These are phyloP conservation scores for Rhinatrema bivittatum DNA, from an alignment of 2,797 vertebrate genomes.

Conservation along the genomic window DNA sequence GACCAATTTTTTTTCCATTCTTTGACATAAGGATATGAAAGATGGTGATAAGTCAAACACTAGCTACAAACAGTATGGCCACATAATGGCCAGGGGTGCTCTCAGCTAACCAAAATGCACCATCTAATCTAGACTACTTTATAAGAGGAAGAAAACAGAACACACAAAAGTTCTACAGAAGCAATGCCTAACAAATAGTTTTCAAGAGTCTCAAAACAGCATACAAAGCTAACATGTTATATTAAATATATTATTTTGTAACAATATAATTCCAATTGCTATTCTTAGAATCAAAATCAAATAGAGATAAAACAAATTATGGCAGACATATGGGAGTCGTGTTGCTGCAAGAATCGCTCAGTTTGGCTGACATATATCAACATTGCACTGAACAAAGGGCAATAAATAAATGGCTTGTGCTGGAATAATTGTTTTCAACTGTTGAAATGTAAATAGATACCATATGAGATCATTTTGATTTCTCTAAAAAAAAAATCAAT, in stretches of 20 bases:
- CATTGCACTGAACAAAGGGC: constrained; percentile 7
- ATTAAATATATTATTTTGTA: constrained; percentile 1
- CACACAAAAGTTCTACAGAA: no score
- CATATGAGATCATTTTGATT: constrained; percentile 13
- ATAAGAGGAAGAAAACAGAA: no score
- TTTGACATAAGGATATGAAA: no score
- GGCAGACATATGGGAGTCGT: constrained; percentile 21
- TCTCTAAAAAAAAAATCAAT: constrained; percentile 10
- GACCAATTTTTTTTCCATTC: no score
- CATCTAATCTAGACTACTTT: no score
- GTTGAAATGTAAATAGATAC: constrained; percentile 34
- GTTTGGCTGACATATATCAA: constrained; percentile 22
- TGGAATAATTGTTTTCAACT: constrained; percentile 23
- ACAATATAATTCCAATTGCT: constrained; percentile 5
- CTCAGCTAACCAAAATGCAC: no score
- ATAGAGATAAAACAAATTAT: constrained; percentile 5
- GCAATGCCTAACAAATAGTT: no score
- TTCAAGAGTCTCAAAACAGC: no score
- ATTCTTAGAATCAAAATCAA: not conserved
- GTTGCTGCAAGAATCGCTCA: constrained; percentile 6
- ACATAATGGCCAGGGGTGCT: no score
- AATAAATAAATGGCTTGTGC: constrained; percentile 17
- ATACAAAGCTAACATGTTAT: constrained; percentile 8
- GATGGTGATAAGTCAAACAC: no score
- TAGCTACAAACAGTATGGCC: no score